A percentile compares a stretch with the other conserved stretches of the same genome.
phyloP scores from a whole-genome alignment of 2,797 vertebrate species.

The Myotis vivesi region DNA sequence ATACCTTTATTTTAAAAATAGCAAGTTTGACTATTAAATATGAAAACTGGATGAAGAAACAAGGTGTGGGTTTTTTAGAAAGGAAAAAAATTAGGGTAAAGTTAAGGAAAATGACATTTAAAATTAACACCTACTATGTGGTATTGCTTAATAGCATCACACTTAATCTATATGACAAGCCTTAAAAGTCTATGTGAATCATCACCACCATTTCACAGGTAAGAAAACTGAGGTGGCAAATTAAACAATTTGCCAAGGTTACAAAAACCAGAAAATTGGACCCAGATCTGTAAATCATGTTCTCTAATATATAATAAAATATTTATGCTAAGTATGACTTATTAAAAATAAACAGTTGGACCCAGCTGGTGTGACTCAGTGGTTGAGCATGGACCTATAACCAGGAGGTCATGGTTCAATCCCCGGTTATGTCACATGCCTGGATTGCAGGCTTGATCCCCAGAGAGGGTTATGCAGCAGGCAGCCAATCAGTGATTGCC shows the following conservation, averaged over 20 bases:
- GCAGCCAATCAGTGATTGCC: no score
- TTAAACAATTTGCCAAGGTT: neutral
- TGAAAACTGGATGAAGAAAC: neutral
- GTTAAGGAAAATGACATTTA: neutral
- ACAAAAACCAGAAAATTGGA: neutral
- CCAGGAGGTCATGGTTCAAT: no score
- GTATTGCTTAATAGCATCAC: neutral
- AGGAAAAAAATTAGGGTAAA: neutral
- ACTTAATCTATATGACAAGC: neutral
- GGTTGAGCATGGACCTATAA: no score
- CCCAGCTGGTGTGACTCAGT: no score
- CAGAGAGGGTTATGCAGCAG: no score
- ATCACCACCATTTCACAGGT: neutral
- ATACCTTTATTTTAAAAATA: neutral
- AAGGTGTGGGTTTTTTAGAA: neutral
- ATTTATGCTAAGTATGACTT: neutral
- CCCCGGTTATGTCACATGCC: no score
- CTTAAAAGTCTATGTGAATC: neutral
- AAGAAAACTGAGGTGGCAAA: neutral
- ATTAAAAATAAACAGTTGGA: neutral
- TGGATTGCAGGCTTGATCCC: no score
- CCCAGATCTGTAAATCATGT: neutral
- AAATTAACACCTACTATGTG: neutral
- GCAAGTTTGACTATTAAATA: neutral
- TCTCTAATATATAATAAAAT: neutral